Evolutionary conservation across 2,888 invertebrate species (phyloP).

Genomic region (Phanerotoma sp.): DNA sequence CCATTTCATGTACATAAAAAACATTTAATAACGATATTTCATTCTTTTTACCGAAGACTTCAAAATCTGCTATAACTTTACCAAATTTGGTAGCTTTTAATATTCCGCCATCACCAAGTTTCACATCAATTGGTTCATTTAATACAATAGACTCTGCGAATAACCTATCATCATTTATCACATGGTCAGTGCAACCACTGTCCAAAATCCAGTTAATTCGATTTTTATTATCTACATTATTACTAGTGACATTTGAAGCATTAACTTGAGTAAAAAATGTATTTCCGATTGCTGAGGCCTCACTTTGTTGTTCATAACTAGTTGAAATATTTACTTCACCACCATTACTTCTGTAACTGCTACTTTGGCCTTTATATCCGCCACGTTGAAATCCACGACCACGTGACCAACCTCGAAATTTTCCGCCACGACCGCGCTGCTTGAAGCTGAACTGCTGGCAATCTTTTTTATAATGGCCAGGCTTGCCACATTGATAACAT

Average conservation of each 20-base stretch:
- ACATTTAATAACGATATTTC: conserved; percentile 23
- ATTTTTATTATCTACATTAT: background rate
- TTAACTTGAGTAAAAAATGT: background rate
- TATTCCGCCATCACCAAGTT: conserved; percentile 8
- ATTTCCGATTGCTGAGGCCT: background rate
- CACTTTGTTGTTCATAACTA: background rate
- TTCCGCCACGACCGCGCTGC: background rate
- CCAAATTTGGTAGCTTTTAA: conserved; percentile 8
- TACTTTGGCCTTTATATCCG: background rate
- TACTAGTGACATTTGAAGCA: background rate
- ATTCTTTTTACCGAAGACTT: no score
- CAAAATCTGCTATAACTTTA: background rate
- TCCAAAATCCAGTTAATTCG: conserved; percentile 18
- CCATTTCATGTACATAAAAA: conserved; percentile 27
- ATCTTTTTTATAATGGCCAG: conserved; percentile 10
- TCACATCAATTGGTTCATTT: conserved; percentile 5
- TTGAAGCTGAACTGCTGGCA: background rate
- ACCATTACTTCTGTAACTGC: no score
- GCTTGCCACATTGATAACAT: conserved; percentile 11
- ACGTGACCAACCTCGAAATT: conserved; percentile 16
- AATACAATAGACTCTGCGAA: conserved; percentile 5
- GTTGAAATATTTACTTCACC: no score
- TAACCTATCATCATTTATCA: conserved; percentile 7
- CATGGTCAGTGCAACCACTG: conserved; percentile 22
- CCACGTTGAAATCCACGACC: conserved; percentile 21